Evolutionary conservation across 2,797 vertebrate genomes (phyloP).

Genomic region (Anableps anableps): DNA sequence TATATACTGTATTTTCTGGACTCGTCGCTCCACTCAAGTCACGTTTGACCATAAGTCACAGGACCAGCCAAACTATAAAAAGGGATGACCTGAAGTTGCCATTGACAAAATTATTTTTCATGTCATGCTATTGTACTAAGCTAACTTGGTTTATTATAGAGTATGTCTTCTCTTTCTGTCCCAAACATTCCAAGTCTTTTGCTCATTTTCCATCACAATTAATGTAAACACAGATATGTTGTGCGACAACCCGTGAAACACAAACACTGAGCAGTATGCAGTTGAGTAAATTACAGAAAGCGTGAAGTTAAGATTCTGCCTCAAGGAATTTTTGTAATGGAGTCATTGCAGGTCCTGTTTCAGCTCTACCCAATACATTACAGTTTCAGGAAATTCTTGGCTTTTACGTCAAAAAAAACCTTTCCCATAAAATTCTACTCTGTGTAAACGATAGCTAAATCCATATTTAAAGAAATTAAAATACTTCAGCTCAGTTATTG

Average conservation of each 20-base stretch:
- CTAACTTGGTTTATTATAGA: not conserved
- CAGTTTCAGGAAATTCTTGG: not conserved
- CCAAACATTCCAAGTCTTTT: not conserved
- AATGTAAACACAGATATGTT: not conserved
- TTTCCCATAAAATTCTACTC: too few species aligned
- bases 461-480: not conserved
- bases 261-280: not conserved
- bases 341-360: not conserved
- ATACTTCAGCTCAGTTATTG: not conserved
- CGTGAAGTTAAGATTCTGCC: not conserved
- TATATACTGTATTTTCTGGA: too few species aligned
- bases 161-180: not conserved
- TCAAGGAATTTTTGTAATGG: not conserved
- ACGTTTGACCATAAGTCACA: too few species aligned
- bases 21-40: too few species aligned
- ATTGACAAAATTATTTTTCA: not conserved
- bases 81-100: not conserved
- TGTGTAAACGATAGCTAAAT: too few species aligned
- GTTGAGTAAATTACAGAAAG: not conserved
- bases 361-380: not conserved
- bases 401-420: not conserved
- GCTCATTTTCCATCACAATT: not conserved
- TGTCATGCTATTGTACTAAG: not conserved
- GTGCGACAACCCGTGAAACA: not conserved
- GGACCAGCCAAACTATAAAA: too few species aligned